Base-by-base conservation (phyloP, 2,888 invertebrate species). In the Drosophila gaucha region DNA sequence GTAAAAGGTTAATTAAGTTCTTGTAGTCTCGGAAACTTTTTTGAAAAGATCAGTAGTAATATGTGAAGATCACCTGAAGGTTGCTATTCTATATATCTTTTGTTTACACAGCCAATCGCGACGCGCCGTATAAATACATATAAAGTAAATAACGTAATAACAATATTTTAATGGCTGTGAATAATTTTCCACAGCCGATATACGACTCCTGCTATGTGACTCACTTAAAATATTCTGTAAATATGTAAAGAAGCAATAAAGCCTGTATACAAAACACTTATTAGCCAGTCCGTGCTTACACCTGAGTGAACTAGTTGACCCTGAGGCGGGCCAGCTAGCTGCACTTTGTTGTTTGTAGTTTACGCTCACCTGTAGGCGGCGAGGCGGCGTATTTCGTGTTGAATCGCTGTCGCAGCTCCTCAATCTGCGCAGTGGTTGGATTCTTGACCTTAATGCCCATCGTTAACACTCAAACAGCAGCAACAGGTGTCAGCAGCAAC, bases 321-420 rank as follows among this genome's bases (percentile, higher is more conserved):
- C 36, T 30, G 47, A 38, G 43, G 2, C 20, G 9, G 36, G 18
- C 16, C 24, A 41, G 46, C 3, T 36, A 26, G 41, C 20, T 43
- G 44, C 55, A 31, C 24, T 46, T 30, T 30, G 24, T 22, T 6
- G 18, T 26, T 41, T 16, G n/a, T 2, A 26, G 6, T 41, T n/a
- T n/a, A 10, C 10, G 50, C 77, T 80, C 74, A 89, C 90, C 90
- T 79, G 85, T 43, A 6, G 89, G 86, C 24, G 87, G 86, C 33
- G 80, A 80, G 12, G 84, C 80, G 62, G 88, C 88, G 50, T 89
- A 88, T 76, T 90, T 89, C 36, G 87, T 72, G 5, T 89, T 82
- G 68, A 91, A 91, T 31, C 77, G 77, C 55, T 89, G 86, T 47
- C 91, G 87, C 69, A 91, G 78, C 38, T 90, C 86, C 51, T 89